Base-by-base conservation (phyloP, 2,797 vertebrate genomes). In the Peromyscus eremicus region DNA sequence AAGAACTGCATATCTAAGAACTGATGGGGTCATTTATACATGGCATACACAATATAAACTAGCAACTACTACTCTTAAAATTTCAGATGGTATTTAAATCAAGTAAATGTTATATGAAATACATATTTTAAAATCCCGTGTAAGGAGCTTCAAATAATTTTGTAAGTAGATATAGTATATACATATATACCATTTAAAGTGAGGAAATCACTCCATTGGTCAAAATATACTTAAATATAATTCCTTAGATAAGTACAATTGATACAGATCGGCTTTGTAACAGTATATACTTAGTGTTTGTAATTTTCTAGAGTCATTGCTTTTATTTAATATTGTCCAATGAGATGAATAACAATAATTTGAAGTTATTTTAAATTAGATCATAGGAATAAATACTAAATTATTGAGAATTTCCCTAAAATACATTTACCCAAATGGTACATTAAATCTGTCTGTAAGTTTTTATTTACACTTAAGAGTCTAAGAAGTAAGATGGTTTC, bases 361-460 rank as follows among this genome's bases (percentile, higher is more conserved):
- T 89, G 12, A 91, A 89, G 37, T 71, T 77, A 17, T 83, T 96
- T 93, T 82, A 3, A 81, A 90, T 37, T 27, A 75, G 4, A 64
- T 6, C 32, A 89, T 55, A 91, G 57, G 75, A 34, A 91, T 86
- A 17, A 76, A 19, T 96, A 86, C 76, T 94, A 66, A 86, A 89
- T 25, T 37, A 73, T 21, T 62, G 2, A 62, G 9, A 21, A 75
- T 75, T 52, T 2, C 3, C 21, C 62, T 6, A n/a, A n/a, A 80
- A 70, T 7, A 55, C 0, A 40, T 29, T 79, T 66, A 88, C 52
- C 9, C 1, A 89, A 79, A 82, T 89, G 3, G 27, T 32, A 5
- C 68, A 17, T 52, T 75, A 71, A 40, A 60, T 73, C 13, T 49
- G 46, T 82, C 37, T 27, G 14, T 34, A 96, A 49, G 7, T 49